Conservation (phyloP, 2,888 invertebrate species). For the Camptogramma bilineatum region DNA sequence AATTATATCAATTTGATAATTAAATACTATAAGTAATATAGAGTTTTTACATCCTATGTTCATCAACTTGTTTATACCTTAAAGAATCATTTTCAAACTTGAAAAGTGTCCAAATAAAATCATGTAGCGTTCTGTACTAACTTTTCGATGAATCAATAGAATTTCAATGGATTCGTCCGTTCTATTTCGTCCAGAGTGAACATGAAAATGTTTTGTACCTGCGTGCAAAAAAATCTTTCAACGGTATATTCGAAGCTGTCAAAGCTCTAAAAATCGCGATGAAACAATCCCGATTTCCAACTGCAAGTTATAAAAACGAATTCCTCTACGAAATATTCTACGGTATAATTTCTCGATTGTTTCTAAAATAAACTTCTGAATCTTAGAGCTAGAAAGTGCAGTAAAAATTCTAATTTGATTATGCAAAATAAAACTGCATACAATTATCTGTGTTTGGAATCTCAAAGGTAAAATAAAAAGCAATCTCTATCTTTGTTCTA, state of each 20-base stretch:
- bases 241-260: conserved; percentile 11
- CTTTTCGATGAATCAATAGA: conserved; percentile 14
- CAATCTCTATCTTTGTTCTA: not conserved
- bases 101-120: not conserved
- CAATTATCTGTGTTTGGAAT: conserved; percentile 18
- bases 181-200: conserved; percentile 4
- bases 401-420: conserved; percentile 30
- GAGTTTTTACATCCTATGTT: too few relatives aligned
- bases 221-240: conserved; percentile 5
- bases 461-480: conserved; percentile 24
- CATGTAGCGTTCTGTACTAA: not conserved
- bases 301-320: not conserved
- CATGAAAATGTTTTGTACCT: conserved; percentile 15
- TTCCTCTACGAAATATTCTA: not conserved
- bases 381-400: conserved; percentile 19
- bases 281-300: conserved; percentile 4
- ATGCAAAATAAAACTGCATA: conserved; percentile 26
- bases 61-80: too few relatives aligned
- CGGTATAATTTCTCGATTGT: conserved; percentile 20
- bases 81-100: not conserved
- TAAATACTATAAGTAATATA: too few relatives aligned
- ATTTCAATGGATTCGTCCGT: conserved; percentile 20
- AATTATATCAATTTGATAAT: too few relatives aligned
- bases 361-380: conserved; percentile 36
- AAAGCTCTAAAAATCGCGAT: not conserved